Base-by-base conservation (phyloP, 2,797 vertebrate species). In the Tiaroga cobitis region DNA sequence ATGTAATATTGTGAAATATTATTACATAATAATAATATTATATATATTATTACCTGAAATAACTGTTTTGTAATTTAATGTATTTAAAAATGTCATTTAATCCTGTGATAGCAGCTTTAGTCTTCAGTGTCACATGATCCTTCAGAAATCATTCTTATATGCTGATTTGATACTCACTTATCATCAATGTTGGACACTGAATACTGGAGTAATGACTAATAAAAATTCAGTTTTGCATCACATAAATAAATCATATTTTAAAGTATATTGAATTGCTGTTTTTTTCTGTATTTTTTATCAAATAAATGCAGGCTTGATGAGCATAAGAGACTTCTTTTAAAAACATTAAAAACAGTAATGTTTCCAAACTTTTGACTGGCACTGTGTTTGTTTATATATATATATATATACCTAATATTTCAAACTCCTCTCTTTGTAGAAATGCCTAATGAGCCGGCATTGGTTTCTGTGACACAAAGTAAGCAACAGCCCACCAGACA, bases 401-500 rank as follows among this genome's bases (percentile, higher is more conserved):
- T 46, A 46, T 46, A 46, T 13, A 46, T 3, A 46, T 49, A 46
- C 24, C 8, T 59, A 18, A 65, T 32, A 16, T 65, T 79, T 15
- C 13, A 11, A 51, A 80, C 68, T 29, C 13, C 9, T 56, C 24
- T 82, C 69, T 73, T 41, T 54, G 51, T 80, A 89, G 90, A 74
- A 59, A 26, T 81, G 39, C 77, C 70, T 26, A 86, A 87, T 89
- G 89, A 80, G 51, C 87, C 89, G 81, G 37, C 87, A 0, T 72
- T 89, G 0, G 18, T 77, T 0, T 69, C 82, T 3, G 88, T 75
- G 26, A 63, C 24, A 0, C 89, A 90, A 16, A 43, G 65, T 68
- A 81, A 83, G 0, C 41, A 87, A 2, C 84, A 91, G 67, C 91
- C 90, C 43, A 91, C 90, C 39, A 90, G 94, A 56, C 96, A 96